Conservation (phyloP, 2,888 invertebrate species). For the Dicranocentrus wangi region DNA sequence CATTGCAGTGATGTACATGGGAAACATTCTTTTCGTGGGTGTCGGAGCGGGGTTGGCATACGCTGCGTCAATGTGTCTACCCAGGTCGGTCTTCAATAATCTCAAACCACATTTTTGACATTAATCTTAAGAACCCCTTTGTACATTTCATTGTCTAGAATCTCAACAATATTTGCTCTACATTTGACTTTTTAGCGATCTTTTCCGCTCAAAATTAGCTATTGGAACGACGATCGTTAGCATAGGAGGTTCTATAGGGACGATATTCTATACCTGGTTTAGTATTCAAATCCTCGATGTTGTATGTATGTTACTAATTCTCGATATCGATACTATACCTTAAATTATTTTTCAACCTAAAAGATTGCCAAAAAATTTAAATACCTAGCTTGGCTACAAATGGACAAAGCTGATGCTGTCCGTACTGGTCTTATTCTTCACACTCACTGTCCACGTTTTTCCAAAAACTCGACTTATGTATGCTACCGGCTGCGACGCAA, state of each 20-base stretch:
- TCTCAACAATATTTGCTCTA: too few species aligned
- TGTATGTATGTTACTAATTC: constrained; percentile 21
- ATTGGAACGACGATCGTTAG: constrained; percentile 32
- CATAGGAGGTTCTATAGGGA: constrained; percentile 42
- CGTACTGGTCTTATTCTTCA: constrained; percentile 40
- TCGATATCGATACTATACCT: too few species aligned
- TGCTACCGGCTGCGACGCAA: constrained; percentile 5
- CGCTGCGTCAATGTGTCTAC: constrained; percentile 47
- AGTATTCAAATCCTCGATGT: not conserved
- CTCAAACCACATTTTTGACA: not conserved
- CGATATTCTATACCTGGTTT: constrained; percentile 45
- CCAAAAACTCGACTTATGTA: constrained; percentile 50
- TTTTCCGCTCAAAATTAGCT: constrained; percentile 58
- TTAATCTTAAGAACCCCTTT: not conserved
- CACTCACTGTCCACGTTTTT: constrained; percentile 42
- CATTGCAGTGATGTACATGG: constrained; percentile 44
- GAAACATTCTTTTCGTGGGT: constrained; percentile 59
- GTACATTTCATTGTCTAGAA: too few species aligned
- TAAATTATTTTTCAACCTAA: not conserved
- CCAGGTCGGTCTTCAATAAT: constrained; percentile 15
- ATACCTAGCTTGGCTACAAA: constrained; percentile 45
- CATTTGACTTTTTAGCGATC: constrained; percentile 53
- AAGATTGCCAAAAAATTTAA: constrained; percentile 1
- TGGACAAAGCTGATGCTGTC: constrained; percentile 52
- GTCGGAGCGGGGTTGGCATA: constrained; percentile 66